A percentile compares a stretch with the other conserved stretches of the same genome.
These are phyloP conservation scores for Sylvietta virens DNA, from an alignment of 2,113 vertebrate species.

Conservation along the genomic window DNA sequence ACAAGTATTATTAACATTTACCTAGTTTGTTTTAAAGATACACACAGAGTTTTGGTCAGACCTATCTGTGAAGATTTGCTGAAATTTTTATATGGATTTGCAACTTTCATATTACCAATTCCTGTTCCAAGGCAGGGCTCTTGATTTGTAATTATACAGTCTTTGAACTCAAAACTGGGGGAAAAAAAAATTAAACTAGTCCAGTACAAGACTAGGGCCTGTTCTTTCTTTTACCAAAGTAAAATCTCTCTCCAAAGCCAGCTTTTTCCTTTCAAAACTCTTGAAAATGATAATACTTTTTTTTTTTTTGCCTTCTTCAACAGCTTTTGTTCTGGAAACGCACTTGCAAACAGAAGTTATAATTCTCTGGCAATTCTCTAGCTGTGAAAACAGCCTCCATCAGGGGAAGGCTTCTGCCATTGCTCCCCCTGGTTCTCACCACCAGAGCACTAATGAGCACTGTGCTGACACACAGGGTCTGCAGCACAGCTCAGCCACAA, in stretches of 20 bases:
- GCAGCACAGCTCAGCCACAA: background rate
- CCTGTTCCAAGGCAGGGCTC: background rate
- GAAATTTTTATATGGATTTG: background rate
- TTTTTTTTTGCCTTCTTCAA: background rate
- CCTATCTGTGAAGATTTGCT: background rate
- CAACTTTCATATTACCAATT: background rate
- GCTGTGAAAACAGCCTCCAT: background rate
- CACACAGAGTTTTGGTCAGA: background rate
- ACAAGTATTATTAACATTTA: background rate
- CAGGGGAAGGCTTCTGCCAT: background rate
- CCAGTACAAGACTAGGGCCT: background rate
- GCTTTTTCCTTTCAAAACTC: background rate
- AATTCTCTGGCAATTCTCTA: background rate
- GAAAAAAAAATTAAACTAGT: background rate
- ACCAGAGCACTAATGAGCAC: background rate
- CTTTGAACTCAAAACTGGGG: background rate
- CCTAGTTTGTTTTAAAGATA: background rate
- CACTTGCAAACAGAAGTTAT: background rate
- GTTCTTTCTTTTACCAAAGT: background rate
- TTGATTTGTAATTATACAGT: background rate
- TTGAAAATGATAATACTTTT: background rate
- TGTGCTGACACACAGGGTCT: fast-evolving
- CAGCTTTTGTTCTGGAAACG: background rate
- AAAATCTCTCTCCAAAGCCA: background rate
- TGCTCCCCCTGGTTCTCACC: background rate